phyloP scores from a whole-genome alignment of 1,140 invertebrate genomes.

The Meloidogyne floridensis region DNA sequence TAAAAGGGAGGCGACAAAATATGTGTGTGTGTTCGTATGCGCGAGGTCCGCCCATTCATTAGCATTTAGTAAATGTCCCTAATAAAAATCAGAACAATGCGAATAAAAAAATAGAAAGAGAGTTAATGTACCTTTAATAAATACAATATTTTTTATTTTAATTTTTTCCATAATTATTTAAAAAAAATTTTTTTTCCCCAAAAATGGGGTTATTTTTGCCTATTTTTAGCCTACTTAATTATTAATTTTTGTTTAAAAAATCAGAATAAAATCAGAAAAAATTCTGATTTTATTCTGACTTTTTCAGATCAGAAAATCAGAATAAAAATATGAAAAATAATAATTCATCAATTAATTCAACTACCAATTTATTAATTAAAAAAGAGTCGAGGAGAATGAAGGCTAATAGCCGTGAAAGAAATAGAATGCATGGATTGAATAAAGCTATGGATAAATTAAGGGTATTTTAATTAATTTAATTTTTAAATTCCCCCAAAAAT shows the following conservation, averaged over 20 bases:
- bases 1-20: conserved; percentile 5
- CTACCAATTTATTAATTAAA: not conserved
- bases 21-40: not conserved
- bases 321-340: not conserved
- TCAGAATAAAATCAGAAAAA: too few relatives aligned
- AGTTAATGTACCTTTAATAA: not conserved
- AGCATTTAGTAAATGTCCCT: not conserved
- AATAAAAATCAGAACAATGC: not conserved
- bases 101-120: not conserved
- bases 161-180: too few relatives aligned
- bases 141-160: not conserved
- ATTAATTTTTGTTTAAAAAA: too few relatives aligned
- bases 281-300: too few relatives aligned
- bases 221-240: too few relatives aligned
- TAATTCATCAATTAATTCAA: not conserved
- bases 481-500: too few relatives aligned
- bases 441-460: conserved; percentile 85
- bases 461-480: conserved; percentile 18
- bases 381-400: conserved; percentile 77
- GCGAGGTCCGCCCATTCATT: conserved; percentile 3
- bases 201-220: too few relatives aligned
- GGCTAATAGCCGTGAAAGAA: conserved; percentile 91
- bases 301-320: too few relatives aligned
- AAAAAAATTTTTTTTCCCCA: too few relatives aligned
- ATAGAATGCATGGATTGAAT: conserved; percentile 94